phyloP scores from a whole-genome alignment of 2,888 invertebrate species.

The Vannuccia rotundouncinata region DNA sequence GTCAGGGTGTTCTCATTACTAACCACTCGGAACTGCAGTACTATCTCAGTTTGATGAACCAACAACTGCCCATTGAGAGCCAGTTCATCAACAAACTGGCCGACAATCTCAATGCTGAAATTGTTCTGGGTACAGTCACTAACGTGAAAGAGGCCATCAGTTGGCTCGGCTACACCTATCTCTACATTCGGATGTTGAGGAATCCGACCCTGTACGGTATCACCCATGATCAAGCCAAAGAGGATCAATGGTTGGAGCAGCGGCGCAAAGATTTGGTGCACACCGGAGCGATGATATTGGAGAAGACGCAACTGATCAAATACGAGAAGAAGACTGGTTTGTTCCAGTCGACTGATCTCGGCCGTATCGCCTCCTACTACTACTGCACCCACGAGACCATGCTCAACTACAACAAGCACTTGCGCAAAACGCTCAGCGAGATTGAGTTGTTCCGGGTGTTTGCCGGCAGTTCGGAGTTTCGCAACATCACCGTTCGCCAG shows the following conservation, averaged over 20 bases:
- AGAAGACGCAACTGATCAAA: conserved; percentile 85
- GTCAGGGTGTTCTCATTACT: conserved; percentile 89
- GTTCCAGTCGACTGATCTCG: conserved; percentile 80
- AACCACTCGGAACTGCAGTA: conserved; percentile 97
- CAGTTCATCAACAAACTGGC: conserved; percentile 85
- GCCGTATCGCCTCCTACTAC: conserved; percentile 93
- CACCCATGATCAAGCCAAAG: conserved; percentile 61
- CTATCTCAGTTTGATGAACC: conserved; percentile 90
- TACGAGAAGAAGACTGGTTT: conserved; percentile 64
- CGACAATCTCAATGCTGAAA: conserved; percentile 94
- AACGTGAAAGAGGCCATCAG: conserved; percentile 81
- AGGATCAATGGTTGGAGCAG: conserved; percentile 77
- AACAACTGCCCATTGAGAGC: conserved; percentile 94
- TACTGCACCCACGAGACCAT: conserved; percentile 96
- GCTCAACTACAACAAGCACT: conserved; percentile 85
- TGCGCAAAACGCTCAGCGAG: conserved; percentile 91
- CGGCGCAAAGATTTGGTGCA: conserved; percentile 89
- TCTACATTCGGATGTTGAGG: conserved; percentile 87
- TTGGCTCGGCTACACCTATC: conserved; percentile 88
- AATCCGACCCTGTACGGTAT: conserved; percentile 83
- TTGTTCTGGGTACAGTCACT: conserved; percentile 87
- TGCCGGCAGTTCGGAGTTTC: conserved; percentile 91
- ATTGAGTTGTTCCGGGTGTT: conserved; percentile 95
- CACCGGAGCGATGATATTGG: conserved; percentile 80
- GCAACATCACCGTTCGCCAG: conserved; percentile 66